Conservation (phyloP, 2,797 vertebrate species). For the Cetoscarus ocellatus region DNA sequence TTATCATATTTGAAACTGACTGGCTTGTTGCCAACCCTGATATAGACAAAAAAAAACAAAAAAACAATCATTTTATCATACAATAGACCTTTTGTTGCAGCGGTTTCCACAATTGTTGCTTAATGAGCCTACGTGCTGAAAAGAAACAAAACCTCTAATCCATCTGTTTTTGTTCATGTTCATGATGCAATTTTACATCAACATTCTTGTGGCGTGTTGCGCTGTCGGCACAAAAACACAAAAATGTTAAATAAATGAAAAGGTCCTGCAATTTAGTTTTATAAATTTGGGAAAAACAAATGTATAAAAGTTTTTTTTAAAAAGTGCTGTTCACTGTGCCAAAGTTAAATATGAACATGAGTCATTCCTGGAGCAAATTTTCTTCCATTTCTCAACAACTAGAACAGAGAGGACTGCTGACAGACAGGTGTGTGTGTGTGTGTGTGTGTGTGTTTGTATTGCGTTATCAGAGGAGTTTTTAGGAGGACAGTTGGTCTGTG, state of each 20-base stretch:
- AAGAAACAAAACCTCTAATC: background rate
- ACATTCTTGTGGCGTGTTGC: background rate
- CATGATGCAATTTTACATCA: background rate
- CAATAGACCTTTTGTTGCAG: background rate
- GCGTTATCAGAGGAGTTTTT: slow-evolving; percentile 66
- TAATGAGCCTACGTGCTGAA: background rate
- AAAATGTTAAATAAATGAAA: background rate
- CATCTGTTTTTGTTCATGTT: background rate
- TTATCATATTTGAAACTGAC: no score
- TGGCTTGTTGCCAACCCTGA: no score
- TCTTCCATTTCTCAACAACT: slow-evolving; percentile 63
- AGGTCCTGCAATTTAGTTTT: background rate
- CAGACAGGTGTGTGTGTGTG: slow-evolving; percentile 52
- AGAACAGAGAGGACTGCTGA: slow-evolving; percentile 48
- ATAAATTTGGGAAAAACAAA: slow-evolving; percentile 11
- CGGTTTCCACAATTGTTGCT: background rate
- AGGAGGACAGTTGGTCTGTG: slow-evolving; percentile 55
- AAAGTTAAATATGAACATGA: slow-evolving; percentile 25
- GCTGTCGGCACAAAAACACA: background rate
- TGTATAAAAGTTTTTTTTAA: background rate
- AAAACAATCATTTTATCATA: no score
- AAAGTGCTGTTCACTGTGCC: background rate
- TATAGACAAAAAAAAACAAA: no score
- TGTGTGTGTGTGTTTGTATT: slow-evolving; percentile 55
- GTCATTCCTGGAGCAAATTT: slow-evolving; percentile 36